Base-by-base conservation (phyloP, 2,888 invertebrate genomes). In the Pycnomerus fuliginosus region DNA sequence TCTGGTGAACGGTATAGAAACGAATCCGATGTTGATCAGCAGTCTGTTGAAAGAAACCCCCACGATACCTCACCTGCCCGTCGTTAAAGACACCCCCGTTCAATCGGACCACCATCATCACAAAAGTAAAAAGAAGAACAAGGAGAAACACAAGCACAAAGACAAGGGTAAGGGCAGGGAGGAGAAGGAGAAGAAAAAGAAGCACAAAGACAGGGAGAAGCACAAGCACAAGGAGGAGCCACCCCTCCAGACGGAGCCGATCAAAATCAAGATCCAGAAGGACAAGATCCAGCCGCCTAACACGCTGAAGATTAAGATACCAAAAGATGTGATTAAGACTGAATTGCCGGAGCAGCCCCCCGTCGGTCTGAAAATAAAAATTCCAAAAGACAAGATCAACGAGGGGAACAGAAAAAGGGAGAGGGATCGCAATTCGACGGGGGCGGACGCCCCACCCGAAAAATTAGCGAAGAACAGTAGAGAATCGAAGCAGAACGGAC, bases 131-230 rank as follows among this genome's bases (percentile, higher is more conserved):
- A 87, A 87, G 58, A 87, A 85, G 70, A 87, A 87, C 67, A 82
- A 82, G 57, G 85, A 86, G 64, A 87, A 87, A 62, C 86, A 87
- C 58, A 87, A 87, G 68, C 85, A 86, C 62, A 87, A 84, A 60
- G 85, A 87, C 56, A 85, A 84, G 61, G 81, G 53, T 38, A 55
- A 58, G 16, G 69, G 68, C 11, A 84, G 86, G 47, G 74, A 82
- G 14, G 85, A 85, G 61, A 87, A 87, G 67, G 83, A 84, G 56
- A 85, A 85, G 62, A 85, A 85, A 59, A 84, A 87, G 65, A 87
- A 85, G 69, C 83, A 85, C 59, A 87, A 86, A 67, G 82, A 69
- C 29, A 41, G n/a, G n/a, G n/a, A n/a, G n/a, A n/a, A n/a, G 28
- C 65, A 65, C 29, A 67, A 62, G 46, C 70, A 68, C 32, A 56